Evolutionary conservation across 1,140 invertebrate species (phyloP), one percentile per base, ranked within the genome.

Genomic region (Sycophila sp.): DNA sequence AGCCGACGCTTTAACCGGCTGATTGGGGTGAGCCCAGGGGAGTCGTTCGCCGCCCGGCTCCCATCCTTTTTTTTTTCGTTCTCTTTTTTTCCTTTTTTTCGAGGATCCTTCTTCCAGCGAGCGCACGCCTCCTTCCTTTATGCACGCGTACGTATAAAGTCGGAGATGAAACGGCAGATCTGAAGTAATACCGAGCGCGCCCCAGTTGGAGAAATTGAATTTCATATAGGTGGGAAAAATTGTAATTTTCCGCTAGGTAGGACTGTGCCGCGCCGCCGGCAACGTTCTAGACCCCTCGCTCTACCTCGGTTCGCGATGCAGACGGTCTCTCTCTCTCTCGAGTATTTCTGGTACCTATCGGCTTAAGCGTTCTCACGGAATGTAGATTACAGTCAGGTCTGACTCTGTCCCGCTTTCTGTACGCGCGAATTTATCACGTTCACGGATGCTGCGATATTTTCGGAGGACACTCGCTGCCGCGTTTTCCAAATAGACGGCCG

Each of bases 1-100:
- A 58, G 68, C 58, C 63, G 65, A 71, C 65, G 72, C 62, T 76
- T 76, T 75, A 76, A 71, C 65, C 73, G 78, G 76, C 78, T 84
- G 82, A 84, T 84, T 83, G 82, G 80, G 76, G 68, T 73, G 78
- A 75, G 73, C 82, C 75, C 80, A 28, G 15, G 80, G 76, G 83
- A 82, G 80, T 80, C 81, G 80, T 85, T 84, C 78, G 75, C 75
- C 77, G 67, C 51, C 72, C 68, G 70, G 73, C 70, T 53, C 69
- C 32, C 19, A 47, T 7, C 42, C 68, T 74, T 76, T 51, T 30
- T 76, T 15, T 76, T 72, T 69, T 64, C 34, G 11, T 8, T 26
- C 19, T 22, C 19, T 38, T 53, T 32, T 17, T 24, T 4, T 40
- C n/a, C 40, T 68, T 22, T 62, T 34, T 45, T 34, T 4, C 22